These are phyloP conservation scores for Hydropsyche tenuis DNA, from an alignment of 1,140 invertebrate species.

Conservation along the genomic window DNA sequence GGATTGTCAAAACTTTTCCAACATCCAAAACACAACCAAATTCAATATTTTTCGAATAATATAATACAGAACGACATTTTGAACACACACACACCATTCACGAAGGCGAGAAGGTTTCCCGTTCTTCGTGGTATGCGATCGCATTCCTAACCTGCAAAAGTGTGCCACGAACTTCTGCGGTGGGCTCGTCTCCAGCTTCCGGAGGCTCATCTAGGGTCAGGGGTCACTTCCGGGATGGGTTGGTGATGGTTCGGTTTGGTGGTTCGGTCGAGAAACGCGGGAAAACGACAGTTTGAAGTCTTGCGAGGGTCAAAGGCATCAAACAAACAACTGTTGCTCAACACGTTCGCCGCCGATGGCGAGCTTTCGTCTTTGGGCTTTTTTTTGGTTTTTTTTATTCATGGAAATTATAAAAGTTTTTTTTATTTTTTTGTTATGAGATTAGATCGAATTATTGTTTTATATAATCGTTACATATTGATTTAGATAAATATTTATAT, in stretches of 20 bases:
- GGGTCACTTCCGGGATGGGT: too few species aligned
- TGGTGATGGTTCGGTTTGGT: too few species aligned
- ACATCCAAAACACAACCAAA: background rate
- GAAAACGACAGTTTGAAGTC: background rate
- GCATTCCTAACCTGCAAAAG: slow-evolving; percentile 48
- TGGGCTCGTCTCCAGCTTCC: background rate
- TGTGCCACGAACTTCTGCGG: slow-evolving; percentile 9
- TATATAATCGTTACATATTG: too few species aligned
- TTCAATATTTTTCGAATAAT: background rate
- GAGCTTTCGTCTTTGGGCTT: slow-evolving; percentile 1
- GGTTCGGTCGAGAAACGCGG: background rate
- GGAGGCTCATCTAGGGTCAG: background rate
- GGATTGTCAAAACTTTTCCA: background rate
- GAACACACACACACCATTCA: background rate
- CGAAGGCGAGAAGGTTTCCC: too few species aligned
- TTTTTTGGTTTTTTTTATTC: background rate
- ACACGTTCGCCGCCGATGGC: background rate
- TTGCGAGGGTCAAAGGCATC: background rate
- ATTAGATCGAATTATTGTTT: too few species aligned
- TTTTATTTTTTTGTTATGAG: too few species aligned
- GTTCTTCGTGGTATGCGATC: slow-evolving; percentile 38
- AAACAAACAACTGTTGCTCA: slow-evolving; percentile 41
- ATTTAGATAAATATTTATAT: too few species aligned
- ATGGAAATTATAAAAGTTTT: too few species aligned
- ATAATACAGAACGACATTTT: background rate